Conservation (phyloP, 2,113 vertebrate species). For the Ceyx melanurus region DNA sequence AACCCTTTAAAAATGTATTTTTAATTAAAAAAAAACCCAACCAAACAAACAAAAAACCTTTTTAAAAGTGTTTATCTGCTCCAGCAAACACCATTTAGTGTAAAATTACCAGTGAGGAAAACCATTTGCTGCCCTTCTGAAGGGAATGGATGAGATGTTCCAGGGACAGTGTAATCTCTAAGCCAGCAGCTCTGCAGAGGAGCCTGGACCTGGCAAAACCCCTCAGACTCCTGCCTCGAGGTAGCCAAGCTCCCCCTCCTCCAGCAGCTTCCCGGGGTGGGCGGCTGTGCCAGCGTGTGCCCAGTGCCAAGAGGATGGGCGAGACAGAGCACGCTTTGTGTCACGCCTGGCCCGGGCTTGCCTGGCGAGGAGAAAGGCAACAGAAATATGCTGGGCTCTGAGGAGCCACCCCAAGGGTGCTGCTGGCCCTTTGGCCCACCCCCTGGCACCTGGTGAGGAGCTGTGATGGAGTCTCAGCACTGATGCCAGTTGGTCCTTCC, state of each 20-base stretch:
- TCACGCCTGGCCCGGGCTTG: not conserved
- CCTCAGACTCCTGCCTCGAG: not conserved
- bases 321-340: not conserved
- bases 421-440: not conserved
- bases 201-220: not conserved
- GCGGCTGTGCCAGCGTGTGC: not conserved
- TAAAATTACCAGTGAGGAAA: not conserved
- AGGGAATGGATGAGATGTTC: not conserved
- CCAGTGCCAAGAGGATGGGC: not conserved
- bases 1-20: no score
- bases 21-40: no score
- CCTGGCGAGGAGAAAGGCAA: not conserved
- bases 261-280: not conserved
- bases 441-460: not conserved
- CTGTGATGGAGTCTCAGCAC: fast-evolving
- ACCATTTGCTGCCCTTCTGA: not conserved
- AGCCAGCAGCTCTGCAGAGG: not conserved
- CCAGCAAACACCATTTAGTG: not conserved
- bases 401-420: fast-evolving
- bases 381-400: not conserved
- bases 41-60: not conserved
- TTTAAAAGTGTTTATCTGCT: not conserved
- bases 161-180: not conserved
- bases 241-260: fast-evolving
- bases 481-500: fast-evolving